Conservation (phyloP, 2,888 invertebrate species). For the Allacma fusca region DNA sequence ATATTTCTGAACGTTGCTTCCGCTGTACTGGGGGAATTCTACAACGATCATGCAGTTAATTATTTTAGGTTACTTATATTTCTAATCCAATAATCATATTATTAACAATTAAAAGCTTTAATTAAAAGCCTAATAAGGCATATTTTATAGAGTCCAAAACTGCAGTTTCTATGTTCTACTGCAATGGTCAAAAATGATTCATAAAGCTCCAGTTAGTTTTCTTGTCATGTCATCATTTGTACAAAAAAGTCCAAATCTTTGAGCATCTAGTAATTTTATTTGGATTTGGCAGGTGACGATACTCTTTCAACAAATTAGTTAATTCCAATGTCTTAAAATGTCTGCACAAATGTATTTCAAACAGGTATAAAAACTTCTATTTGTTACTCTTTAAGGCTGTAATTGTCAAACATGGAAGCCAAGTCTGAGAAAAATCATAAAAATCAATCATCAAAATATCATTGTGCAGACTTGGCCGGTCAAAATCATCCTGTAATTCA, state of each 20-base stretch:
- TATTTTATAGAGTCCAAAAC: too few species aligned
- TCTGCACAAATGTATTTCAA: too few species aligned
- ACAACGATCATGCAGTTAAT: too few species aligned
- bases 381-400: not conserved
- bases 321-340: too few species aligned
- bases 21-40: slow-evolving; percentile 20
- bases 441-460: too few species aligned
- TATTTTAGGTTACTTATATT: too few species aligned
- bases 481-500: not conserved
- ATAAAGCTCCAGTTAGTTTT: slow-evolving; percentile 16
- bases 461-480: not conserved
- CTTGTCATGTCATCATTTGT: slow-evolving; percentile 19
- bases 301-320: too few species aligned
- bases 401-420: not conserved
- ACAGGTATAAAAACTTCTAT: too few species aligned
- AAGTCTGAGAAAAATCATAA: not conserved
- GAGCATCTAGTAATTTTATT: not conserved
- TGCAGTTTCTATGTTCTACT: slow-evolving; percentile 14
- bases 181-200: not conserved
- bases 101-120: too few species aligned
- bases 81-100: too few species aligned
- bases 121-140: too few species aligned
- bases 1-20: not conserved
- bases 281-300: too few species aligned
- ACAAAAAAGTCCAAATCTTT: not conserved